These are phyloP conservation scores for Apotomis betuletana DNA, from an alignment of 2,888 invertebrate species.

Conservation along the genomic window DNA sequence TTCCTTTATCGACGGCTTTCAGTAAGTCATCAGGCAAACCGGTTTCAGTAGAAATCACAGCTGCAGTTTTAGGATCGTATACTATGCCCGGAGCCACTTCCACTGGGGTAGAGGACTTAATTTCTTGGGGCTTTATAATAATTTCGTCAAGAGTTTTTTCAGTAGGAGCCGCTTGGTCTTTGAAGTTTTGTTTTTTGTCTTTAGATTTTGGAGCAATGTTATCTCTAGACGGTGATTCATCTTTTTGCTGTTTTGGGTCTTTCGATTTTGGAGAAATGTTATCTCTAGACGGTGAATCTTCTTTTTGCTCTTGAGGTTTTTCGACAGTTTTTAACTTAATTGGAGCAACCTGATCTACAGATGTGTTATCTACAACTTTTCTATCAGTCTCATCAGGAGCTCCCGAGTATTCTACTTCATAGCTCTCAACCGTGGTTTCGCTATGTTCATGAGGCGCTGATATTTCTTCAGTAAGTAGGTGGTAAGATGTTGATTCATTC, in stretches of 20 bases:
- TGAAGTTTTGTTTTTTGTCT: slow-evolving; percentile 41
- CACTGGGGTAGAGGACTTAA: slow-evolving; percentile 74
- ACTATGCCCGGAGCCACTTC: slow-evolving; percentile 88
- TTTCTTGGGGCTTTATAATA: slow-evolving; percentile 21
- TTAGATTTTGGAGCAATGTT: slow-evolving; percentile 15
- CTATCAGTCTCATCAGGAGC: slow-evolving; percentile 59
- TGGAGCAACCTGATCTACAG: slow-evolving; percentile 29
- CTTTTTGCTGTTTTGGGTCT: too few species aligned
- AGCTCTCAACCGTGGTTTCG: slow-evolving; percentile 52
- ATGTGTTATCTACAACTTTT: slow-evolving; percentile 23
- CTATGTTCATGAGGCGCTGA: slow-evolving; percentile 48
- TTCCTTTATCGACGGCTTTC: slow-evolving; percentile 89
- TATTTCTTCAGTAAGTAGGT: slow-evolving; percentile 58
- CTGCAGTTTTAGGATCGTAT: slow-evolving; percentile 88
- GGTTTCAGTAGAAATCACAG: slow-evolving; percentile 86
- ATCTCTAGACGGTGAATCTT: not conserved
- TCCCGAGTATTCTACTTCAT: slow-evolving; percentile 51
- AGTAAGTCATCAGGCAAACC: slow-evolving; percentile 86
- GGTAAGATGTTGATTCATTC: slow-evolving; percentile 65
- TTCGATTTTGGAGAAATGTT: slow-evolving; percentile 1
- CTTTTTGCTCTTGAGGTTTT: not conserved
- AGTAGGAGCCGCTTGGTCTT: slow-evolving; percentile 25
- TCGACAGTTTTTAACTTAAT: slow-evolving; percentile 36
- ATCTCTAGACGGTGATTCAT: not conserved
- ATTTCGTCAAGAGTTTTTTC: slow-evolving; percentile 38